A percentile compares a stretch with the other conserved stretches of the same genome.
phyloP scores from a whole-genome alignment of 2,888 invertebrate species.

The Pollenia angustigena region DNA sequence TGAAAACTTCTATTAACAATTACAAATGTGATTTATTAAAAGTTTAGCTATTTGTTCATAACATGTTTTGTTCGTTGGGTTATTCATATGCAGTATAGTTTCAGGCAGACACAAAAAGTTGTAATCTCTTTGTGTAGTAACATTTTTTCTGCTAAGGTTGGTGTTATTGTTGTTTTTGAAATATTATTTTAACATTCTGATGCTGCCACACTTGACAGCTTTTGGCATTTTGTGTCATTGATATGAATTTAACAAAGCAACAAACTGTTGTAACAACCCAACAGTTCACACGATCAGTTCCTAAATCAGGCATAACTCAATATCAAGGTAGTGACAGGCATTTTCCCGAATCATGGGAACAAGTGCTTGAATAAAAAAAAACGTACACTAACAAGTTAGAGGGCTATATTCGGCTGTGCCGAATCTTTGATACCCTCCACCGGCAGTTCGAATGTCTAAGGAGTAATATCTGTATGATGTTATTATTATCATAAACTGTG shows the following conservation, averaged over 20 bases:
- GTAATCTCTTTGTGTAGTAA: slow-evolving; percentile 24
- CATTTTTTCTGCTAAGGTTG: neutral
- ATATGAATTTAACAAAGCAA: slow-evolving; percentile 35
- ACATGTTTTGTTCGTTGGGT: neutral
- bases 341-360: no score
- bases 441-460: no score
- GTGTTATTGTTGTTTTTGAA: slow-evolving; percentile 27
- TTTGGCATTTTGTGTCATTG: slow-evolving; percentile 63
- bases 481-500: no score
- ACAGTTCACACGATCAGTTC: neutral
- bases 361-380: no score
- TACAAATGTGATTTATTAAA: neutral
- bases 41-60: neutral
- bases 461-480: no score
- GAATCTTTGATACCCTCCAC: no score
- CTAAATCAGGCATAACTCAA: no score
- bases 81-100: neutral
- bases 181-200: slow-evolving; percentile 56
- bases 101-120: slow-evolving; percentile 34
- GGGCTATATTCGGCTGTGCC: no score
- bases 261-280: neutral
- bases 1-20: no score
- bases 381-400: no score
- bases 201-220: slow-evolving; percentile 67
- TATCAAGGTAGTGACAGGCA: no score